A percentile compares a stretch with the other conserved stretches of the same genome.
Conservation (phyloP, 2,888 invertebrate genomes). For the Sturmia bella region DNA sequence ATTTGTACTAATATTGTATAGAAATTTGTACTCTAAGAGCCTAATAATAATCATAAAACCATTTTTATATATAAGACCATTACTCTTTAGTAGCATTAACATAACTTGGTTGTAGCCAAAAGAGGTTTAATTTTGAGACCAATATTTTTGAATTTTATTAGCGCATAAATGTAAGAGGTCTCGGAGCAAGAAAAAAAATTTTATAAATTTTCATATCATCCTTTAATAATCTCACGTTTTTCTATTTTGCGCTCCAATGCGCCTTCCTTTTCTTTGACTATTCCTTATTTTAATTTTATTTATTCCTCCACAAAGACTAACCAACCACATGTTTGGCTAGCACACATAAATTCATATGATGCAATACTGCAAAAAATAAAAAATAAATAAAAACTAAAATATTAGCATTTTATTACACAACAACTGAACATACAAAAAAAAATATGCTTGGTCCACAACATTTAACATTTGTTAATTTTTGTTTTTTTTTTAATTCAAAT, state of each 20-base stretch:
- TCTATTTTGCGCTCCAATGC: conserved; percentile 36
- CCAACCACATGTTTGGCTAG: conserved; percentile 24
- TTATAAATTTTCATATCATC: conserved; percentile 53
- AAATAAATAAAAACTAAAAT: not conserved
- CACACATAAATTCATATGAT: conserved; percentile 44
- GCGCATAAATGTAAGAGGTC: conserved; percentile 52
- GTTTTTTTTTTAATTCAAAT: not conserved
- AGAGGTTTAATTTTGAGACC: conserved; percentile 26
- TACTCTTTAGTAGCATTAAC: no score
- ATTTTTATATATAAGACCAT: no score
- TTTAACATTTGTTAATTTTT: conserved; percentile 28
- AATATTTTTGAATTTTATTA: conserved; percentile 62
- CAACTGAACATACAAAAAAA: conserved; percentile 43
- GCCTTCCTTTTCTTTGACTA: not conserved
- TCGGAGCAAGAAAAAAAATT: conserved; percentile 5
- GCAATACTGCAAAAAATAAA: conserved; percentile 29
- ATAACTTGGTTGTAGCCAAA: not conserved
- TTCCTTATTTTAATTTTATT: conserved; percentile 12
- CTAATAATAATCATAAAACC: no score
- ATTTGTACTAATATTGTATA: no score
- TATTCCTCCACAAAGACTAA: not conserved
- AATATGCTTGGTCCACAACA: conserved; percentile 35
- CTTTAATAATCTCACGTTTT: conserved; percentile 64
- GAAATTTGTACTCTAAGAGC: no score
- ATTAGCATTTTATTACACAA: conserved; percentile 61